phyloP scores from a whole-genome alignment of 2,113 vertebrate species.

The Amazona guildingii region DNA sequence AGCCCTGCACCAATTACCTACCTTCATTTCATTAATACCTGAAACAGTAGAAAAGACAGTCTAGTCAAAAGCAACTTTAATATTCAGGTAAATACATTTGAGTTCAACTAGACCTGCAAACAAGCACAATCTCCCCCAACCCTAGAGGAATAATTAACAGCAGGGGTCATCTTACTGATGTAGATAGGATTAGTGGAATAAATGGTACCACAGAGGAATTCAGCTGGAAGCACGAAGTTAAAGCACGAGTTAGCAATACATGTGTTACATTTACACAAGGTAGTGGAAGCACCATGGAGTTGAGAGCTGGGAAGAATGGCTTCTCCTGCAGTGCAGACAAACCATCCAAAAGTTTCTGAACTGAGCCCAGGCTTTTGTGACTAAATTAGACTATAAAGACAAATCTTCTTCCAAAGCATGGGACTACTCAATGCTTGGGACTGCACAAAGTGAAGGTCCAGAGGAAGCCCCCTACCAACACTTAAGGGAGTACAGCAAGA shows the following conservation, averaged over 20 bases:
- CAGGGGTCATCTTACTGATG: not conserved
- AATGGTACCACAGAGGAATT: not conserved
- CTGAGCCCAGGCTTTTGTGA: not conserved
- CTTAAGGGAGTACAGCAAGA: not conserved
- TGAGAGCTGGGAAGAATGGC: not conserved
- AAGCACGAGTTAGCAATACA: not conserved
- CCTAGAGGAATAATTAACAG: not conserved
- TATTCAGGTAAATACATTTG: conserved; percentile 1
- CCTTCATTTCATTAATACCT: conserved; percentile 76
- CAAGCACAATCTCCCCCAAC: not conserved
- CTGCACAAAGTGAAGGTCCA: not conserved
- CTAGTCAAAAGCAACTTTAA: conserved; percentile 74
- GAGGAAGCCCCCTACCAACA: not conserved
- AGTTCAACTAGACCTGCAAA: conserved; percentile 11
- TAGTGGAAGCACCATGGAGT: not conserved
- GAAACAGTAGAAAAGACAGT: conserved; percentile 78
- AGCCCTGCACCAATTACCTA: conserved; percentile 78
- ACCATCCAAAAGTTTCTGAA: not conserved
- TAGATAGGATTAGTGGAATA: not conserved
- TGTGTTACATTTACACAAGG: not conserved
- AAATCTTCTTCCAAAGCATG: not conserved
- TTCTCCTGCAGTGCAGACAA: not conserved
- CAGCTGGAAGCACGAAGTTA: not conserved
- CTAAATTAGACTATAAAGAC: not conserved
- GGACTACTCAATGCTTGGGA: not conserved